Percentiles rank a stretch among this genome's conserved stretches.
Conservation (phyloP, 1,140 invertebrate species). For the Bombus cullumanus region DNA sequence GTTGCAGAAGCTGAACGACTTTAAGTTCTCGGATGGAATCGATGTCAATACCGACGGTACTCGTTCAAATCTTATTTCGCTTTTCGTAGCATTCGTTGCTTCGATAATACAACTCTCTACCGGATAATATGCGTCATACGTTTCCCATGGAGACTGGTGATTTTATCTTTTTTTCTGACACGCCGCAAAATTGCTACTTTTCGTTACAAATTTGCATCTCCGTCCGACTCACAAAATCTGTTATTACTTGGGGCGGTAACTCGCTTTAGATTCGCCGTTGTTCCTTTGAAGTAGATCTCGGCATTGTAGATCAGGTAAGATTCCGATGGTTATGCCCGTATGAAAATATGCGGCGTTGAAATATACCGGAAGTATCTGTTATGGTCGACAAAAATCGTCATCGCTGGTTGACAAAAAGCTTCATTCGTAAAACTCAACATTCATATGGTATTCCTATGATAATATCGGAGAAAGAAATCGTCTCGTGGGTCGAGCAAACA, state of each 20-base stretch:
- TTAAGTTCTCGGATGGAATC: slow-evolving; percentile 42
- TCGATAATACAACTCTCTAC: neutral
- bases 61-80: slow-evolving; percentile 30
- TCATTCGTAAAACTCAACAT: neutral
- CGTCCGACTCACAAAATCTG: neutral
- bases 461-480: neutral
- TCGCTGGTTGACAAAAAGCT: neutral
- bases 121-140: neutral
- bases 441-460: neutral
- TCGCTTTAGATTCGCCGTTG: neutral
- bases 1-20: slow-evolving; percentile 20
- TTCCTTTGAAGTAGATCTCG: neutral
- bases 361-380: neutral
- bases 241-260: neutral
- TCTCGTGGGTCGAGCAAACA: neutral
- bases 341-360: neutral
- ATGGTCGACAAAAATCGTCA: neutral
- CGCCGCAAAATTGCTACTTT: too few species aligned
- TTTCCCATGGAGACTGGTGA: neutral
- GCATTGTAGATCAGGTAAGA: neutral
- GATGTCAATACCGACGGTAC: slow-evolving; percentile 21
- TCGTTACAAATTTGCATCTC: neutral
- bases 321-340: neutral
- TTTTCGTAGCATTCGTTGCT: neutral
- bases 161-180: neutral